Conservation (phyloP, 2,797 vertebrate genomes). For the Loriculus beryllinus region DNA sequence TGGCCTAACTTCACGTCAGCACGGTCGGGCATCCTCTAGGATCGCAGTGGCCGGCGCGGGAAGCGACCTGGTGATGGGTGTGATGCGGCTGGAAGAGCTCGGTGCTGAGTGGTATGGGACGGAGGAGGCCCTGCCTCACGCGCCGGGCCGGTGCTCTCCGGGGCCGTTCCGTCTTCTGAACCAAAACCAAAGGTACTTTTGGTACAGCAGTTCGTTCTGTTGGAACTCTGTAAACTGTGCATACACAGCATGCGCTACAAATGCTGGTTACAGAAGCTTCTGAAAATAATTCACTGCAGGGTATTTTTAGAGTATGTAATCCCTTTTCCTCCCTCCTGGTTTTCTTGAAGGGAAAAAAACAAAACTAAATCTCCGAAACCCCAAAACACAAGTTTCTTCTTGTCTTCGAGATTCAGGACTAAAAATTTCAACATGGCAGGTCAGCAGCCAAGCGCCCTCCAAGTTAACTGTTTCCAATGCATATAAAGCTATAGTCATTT, state of each 20-base stretch:
- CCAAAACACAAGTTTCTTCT: neutral
- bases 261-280: neutral
- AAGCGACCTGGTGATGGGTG: neutral
- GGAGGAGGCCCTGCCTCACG: too few species aligned
- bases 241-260: too few species aligned
- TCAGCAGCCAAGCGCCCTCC: too few species aligned
- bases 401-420: neutral
- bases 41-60: neutral
- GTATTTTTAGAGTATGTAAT: rapidly evolving
- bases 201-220: neutral
- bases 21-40: neutral
- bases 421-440: neutral
- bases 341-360: neutral
- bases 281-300: neutral
- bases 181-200: neutral
- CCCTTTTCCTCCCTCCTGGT: neutral
- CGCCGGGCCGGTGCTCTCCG: neutral
- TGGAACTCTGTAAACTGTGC: too few species aligned
- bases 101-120: neutral
- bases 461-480: too few species aligned
- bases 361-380: neutral
- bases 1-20: neutral
- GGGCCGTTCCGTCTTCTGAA: neutral
- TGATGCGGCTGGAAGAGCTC: neutral
- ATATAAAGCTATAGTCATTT: too few species aligned